These are phyloP conservation scores for Andricus quercusramuli DNA, from an alignment of 2,888 invertebrate species.

Conservation along the genomic window DNA sequence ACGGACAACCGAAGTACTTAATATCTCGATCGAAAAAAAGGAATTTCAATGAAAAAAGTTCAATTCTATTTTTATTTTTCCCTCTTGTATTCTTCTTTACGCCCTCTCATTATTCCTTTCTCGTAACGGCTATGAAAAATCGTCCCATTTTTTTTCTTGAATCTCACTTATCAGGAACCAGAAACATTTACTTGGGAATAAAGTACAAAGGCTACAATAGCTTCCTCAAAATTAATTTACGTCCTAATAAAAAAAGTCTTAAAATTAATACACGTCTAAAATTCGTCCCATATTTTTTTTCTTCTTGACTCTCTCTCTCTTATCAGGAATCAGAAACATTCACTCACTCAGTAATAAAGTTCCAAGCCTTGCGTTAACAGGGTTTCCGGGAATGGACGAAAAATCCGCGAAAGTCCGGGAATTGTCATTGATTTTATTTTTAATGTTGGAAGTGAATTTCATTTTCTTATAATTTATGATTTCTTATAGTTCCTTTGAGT, in stretches of 20 bases:
- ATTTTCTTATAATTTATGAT: too few relatives aligned
- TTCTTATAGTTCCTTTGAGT: too few relatives aligned
- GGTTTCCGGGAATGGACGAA: too few relatives aligned
- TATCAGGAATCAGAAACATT: too few relatives aligned
- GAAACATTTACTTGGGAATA: background rate
- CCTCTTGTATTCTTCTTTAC: conserved; percentile 8
- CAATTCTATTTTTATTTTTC: background rate
- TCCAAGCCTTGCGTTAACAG: too few relatives aligned
- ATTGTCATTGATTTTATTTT: too few relatives aligned
- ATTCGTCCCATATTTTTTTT: too few relatives aligned
- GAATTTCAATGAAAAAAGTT: conserved; percentile 41
- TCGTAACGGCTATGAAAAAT: background rate
- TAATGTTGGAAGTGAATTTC: too few relatives aligned
- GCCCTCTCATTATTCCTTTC: conserved; percentile 42
- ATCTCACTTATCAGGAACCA: background rate
- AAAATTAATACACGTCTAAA: too few relatives aligned
- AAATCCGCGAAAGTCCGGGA: too few relatives aligned
- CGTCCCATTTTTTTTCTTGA: background rate
- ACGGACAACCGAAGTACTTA: conserved; percentile 2
- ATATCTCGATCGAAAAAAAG: conserved; percentile 19
- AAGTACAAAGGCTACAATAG: background rate
- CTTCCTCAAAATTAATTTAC: background rate
- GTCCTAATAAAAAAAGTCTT: background rate
- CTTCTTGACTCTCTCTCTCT: too few relatives aligned
- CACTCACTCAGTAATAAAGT: too few relatives aligned